Percentiles rank a stretch among this genome's conserved stretches.
phyloP scores from a whole-genome alignment of 2,797 vertebrate species.

The Apogon hyalosoma region DNA sequence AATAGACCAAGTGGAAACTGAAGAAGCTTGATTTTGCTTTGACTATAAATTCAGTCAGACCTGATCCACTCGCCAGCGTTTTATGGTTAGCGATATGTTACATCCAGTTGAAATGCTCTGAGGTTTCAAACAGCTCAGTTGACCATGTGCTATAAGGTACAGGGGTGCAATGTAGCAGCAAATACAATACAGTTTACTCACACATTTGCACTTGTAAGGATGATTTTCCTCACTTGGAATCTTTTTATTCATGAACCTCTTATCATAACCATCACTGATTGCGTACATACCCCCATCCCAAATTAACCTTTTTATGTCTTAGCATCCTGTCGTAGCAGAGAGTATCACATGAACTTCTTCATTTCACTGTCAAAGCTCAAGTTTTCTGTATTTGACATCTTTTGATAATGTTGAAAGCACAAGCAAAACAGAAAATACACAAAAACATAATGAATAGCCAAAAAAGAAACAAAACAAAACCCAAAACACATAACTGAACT shows the following conservation, averaged over 20 bases:
- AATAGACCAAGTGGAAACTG: not conserved
- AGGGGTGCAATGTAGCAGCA: constrained; percentile 37
- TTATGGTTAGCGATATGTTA: constrained; percentile 12
- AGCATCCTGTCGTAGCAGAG: too few relatives aligned
- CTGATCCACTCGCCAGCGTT: constrained; percentile 15
- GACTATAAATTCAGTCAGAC: constrained; percentile 14
- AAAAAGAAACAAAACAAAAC: too few relatives aligned
- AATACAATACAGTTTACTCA: constrained; percentile 13
- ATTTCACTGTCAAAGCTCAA: too few relatives aligned
- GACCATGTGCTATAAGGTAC: constrained; percentile 49
- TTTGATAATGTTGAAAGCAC: too few relatives aligned
- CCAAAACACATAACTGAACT: too few relatives aligned
- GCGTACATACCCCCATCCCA: not conserved
- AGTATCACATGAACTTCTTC: too few relatives aligned
- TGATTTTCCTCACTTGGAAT: not conserved
- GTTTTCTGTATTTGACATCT: too few relatives aligned
- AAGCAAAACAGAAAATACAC: too few relatives aligned
- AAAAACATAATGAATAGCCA: too few relatives aligned
- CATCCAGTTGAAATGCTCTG: constrained; percentile 21
- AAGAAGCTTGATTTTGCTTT: constrained; percentile 15
- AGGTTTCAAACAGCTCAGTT: constrained; percentile 32
- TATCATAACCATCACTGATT: not conserved
- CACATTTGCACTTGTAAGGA: constrained; percentile 12
- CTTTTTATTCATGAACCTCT: not conserved
- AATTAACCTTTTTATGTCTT: too few relatives aligned